Evolutionary conservation across 37 sponge, comb jelly and placozoan species (phyloP), one percentile per base, ranked within the genome.

Genomic region (Oopsacas minuta): DNA sequence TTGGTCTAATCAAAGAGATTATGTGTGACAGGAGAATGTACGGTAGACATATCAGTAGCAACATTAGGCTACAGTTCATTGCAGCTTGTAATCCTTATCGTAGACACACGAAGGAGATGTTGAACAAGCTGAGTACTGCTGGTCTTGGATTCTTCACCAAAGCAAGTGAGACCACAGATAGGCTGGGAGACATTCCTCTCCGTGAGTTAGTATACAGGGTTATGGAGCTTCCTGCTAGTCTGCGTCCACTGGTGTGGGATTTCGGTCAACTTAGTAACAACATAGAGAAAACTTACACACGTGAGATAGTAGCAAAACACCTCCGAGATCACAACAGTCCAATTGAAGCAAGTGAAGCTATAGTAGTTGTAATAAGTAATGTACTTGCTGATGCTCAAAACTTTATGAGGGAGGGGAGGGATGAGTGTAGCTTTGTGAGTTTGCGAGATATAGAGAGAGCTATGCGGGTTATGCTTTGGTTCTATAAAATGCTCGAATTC

Each of bases 241-340:
- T 96, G 92, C 51, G 86, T 81, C 91, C 94, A 35, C 91, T 96
- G 39, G 90, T 96, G 35, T 96, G 93, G 91, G 96, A 96, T 88
- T 96, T 93, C 88, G 97, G 97, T 37, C 90, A 92, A 52, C 88
- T 96, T 53, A 89, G 86, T 38, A 83, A 42, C 5, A 82, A n/a
- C 39, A 91, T 88, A 32, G 95, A 94, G 39, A 52, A 36, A 42
- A 88, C 86, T 5, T 94, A 94, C 52, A 88, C 86, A 49, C 37
- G 37, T 12, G 88, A 91, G 88, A 94, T 94, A 32, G 95, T 94
- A 52, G 34, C 84, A 1, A 87, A 92, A 35, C 91, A 91, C 85
- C 88, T 91, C 69, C 86, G 90, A 46, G 83, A 38, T 1, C 22
- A 3, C 22, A 61, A 61, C 30, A 61, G 75, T 12, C 75, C 75